These are phyloP conservation scores for Athene cunicularia DNA, from an alignment of 2,113 vertebrate genomes.

Conservation along the genomic window DNA sequence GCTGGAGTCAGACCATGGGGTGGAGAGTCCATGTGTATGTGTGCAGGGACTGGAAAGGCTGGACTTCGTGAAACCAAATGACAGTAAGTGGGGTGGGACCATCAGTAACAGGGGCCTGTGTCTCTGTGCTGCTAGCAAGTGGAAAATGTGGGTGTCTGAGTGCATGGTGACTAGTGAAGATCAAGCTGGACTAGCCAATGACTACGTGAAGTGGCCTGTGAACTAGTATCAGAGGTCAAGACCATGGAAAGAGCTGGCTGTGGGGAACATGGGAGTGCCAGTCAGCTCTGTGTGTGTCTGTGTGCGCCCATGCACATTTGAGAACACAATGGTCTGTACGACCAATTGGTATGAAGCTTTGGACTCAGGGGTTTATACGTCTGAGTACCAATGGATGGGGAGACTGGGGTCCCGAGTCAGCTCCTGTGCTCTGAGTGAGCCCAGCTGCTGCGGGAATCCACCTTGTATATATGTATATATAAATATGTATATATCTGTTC, in stretches of 20 bases:
- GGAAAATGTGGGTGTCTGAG: background rate
- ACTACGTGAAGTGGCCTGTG: background rate
- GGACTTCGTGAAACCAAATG: background rate
- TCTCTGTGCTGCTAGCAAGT: background rate
- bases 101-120: rapidly evolving
- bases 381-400: background rate
- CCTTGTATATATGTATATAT: background rate
- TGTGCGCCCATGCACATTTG: rapidly evolving
- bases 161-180: background rate
- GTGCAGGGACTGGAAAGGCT: background rate
- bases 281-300: background rate
- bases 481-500: background rate
- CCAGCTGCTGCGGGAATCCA: background rate
- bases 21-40: rapidly evolving
- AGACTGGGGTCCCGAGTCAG: background rate
- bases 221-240: background rate
- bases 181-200: background rate
- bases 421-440: background rate
- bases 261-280: background rate
- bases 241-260: background rate
- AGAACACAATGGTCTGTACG: background rate
- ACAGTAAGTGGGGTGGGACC: background rate
- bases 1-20: background rate
- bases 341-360: background rate
- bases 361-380: background rate